phyloP scores from a whole-genome alignment of 2,113 vertebrate genomes.

The Serilophus lunatus region DNA sequence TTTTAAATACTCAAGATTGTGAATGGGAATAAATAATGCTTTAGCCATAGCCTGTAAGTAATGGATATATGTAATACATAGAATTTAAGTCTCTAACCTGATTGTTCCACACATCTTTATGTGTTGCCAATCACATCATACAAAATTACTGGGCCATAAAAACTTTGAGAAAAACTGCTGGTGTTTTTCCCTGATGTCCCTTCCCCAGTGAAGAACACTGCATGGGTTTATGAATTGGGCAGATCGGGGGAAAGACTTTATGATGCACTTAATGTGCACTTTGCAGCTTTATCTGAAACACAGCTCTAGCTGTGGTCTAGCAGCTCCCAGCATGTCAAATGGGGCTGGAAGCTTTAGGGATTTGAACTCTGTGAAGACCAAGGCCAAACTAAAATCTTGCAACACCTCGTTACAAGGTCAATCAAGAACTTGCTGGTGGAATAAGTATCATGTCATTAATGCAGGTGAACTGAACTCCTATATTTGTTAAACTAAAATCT shows the following conservation, averaged over 20 bases:
- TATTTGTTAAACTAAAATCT: not conserved
- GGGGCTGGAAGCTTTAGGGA: not conserved
- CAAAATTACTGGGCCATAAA: not conserved
- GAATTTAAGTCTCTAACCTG: not conserved
- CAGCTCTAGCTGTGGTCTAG: not conserved
- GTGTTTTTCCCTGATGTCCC: not conserved
- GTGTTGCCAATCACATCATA: not conserved
- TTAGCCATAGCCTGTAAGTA: not conserved
- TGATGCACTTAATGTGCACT: not conserved
- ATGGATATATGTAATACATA: not conserved
- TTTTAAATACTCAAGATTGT: not conserved
- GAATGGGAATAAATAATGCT: not conserved
- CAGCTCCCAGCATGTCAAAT: not conserved
- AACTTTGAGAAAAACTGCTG: not conserved
- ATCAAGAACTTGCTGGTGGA: not conserved
- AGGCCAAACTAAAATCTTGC: not conserved
- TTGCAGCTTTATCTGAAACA: not conserved
- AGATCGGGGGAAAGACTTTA: not conserved
- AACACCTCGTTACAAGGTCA: not conserved
- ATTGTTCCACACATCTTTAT: not conserved
- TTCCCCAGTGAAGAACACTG: not conserved
- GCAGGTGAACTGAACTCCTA: not conserved
- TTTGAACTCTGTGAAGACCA: accelerated
- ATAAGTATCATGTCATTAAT: not conserved
- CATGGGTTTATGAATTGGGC: not conserved